phyloP scores from a whole-genome alignment of 1,140 invertebrate species.

The Phocides pigmalion region DNA sequence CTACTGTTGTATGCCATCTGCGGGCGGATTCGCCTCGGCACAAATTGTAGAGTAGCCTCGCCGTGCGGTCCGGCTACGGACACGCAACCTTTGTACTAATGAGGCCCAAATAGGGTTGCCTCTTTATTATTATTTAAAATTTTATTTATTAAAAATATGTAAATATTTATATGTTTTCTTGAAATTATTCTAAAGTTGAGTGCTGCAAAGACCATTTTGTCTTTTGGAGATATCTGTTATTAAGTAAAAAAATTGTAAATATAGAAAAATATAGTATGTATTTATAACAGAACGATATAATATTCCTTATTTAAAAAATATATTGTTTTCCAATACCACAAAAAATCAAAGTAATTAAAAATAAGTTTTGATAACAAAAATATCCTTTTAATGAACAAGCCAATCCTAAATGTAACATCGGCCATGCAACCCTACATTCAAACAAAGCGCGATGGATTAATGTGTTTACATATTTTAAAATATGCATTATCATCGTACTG shows the following conservation, averaged over 20 bases:
- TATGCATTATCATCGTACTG: background rate
- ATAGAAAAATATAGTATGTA: too few relatives aligned
- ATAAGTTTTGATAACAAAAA: too few relatives aligned
- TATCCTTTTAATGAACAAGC: too few relatives aligned
- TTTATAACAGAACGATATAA: too few relatives aligned
- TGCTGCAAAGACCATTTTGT: too few relatives aligned
- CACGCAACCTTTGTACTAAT: conserved; percentile 31
- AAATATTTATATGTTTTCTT: background rate
- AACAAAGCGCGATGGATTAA: conserved; percentile 10
- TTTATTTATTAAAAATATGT: background rate
- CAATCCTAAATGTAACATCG: background rate
- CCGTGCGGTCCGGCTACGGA: conserved; percentile 12
- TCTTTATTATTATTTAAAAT: background rate
- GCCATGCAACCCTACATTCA: background rate
- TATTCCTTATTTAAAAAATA: too few relatives aligned
- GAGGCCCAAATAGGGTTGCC: conserved; percentile 2
- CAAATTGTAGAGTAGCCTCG: conserved; percentile 57
- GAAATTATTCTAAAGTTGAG: too few relatives aligned
- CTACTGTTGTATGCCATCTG: conserved; percentile 59
- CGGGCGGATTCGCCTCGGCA: conserved; percentile 68
- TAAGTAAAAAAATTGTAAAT: too few relatives aligned
- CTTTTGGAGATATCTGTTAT: too few relatives aligned
- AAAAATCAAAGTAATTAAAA: too few relatives aligned
- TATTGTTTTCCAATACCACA: too few relatives aligned
- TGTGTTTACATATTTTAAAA: conserved; percentile 20